These are phyloP conservation scores for Dendrocincla tyrannina DNA, from an alignment of 2,797 vertebrate species.

Conservation along the genomic window DNA sequence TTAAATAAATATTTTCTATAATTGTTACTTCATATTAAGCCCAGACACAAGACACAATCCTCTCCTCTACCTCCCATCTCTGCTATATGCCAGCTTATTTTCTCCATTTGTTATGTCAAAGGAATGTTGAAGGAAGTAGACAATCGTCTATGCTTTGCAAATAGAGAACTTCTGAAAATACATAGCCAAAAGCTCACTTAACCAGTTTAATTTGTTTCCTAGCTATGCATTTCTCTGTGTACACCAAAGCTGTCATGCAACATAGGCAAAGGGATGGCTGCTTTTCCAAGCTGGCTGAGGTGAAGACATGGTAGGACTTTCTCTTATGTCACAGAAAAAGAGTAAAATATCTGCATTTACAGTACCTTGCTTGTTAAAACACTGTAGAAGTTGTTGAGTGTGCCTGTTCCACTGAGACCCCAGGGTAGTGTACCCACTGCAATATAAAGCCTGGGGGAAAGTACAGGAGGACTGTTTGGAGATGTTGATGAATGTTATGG, in stretches of 20 bases:
- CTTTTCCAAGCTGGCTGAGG: background rate
- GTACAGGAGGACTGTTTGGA: background rate
- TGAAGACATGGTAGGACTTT: background rate
- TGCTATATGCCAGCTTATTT: background rate
- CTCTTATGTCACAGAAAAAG: background rate
- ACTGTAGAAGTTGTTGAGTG: background rate
- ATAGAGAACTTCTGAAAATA: background rate
- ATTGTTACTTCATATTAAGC: background rate
- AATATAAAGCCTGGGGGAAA: background rate
- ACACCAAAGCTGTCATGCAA: background rate
- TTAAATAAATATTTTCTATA: background rate
- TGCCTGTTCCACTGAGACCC: background rate
- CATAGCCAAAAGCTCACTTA: background rate
- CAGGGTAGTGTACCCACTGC: background rate
- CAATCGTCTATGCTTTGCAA: background rate
- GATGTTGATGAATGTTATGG: constrained; percentile 59
- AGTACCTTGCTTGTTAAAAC: background rate
- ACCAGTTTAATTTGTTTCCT: background rate
- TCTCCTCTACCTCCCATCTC: background rate
- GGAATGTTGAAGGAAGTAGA: background rate
- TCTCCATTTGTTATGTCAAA: background rate
- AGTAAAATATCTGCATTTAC: background rate
- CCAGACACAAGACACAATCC: background rate
- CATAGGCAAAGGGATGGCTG: background rate
- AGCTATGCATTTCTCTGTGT: background rate